Percentiles rank a stretch among this genome's conserved stretches.
phyloP scores from a whole-genome alignment of 2,113 vertebrate species.

The Spea bombifrons region DNA sequence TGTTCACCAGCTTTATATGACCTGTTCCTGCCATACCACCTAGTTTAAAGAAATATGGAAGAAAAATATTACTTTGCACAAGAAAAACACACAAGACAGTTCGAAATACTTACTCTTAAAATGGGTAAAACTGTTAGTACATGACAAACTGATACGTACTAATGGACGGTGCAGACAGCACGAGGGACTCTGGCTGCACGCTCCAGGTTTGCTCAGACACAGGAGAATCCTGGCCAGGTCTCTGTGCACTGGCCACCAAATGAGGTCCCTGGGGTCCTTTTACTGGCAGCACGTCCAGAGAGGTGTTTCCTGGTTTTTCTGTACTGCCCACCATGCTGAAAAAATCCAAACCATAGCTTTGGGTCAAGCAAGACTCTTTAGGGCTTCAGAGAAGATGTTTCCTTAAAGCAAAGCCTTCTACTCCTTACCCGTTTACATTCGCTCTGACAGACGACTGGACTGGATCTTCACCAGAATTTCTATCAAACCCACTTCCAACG shows the following conservation, averaged over 20 bases:
- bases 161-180: conserved; percentile 72
- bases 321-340: conserved; percentile 61
- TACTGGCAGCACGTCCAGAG: conserved; percentile 90
- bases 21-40: conserved; percentile 69
- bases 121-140: neutral
- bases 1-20: conserved; percentile 76
- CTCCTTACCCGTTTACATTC: conserved; percentile 68
- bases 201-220: conserved; percentile 68
- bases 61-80: conserved; percentile 1
- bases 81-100: no score
- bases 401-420: no score
- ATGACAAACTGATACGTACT: conserved; percentile 69
- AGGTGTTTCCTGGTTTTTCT: conserved; percentile 65
- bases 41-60: conserved; percentile 52
- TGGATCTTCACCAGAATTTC: conserved; percentile 46
- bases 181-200: conserved; percentile 76
- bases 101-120: no score
- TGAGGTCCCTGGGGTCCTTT: conserved; percentile 82
- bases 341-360: neutral
- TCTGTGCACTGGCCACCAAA: conserved; percentile 56
- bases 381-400: no score
- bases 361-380: no score
- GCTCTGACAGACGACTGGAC: conserved; percentile 49
- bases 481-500: conserved; percentile 63
- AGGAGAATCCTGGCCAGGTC: conserved; percentile 49